A percentile compares a stretch with the other conserved stretches of the same genome.
Conservation (phyloP, 1,140 invertebrate species). For the Trachelipus rathkii region DNA sequence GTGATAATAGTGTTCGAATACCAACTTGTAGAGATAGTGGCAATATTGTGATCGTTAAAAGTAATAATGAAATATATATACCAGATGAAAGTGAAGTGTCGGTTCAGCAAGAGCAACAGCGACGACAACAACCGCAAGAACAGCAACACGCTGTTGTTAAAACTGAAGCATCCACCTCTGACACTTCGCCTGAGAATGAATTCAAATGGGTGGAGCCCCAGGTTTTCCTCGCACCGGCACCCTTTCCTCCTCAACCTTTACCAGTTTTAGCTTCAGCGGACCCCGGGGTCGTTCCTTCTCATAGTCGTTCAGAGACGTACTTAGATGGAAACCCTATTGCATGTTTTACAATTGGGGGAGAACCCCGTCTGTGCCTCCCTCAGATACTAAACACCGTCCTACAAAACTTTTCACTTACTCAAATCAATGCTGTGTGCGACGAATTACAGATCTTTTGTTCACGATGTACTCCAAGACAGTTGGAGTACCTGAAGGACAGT, state of each 20-base stretch:
- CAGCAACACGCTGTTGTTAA: too few species aligned
- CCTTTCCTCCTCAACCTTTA: background rate
- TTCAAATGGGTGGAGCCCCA: background rate
- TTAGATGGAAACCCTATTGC: slow-evolving; percentile 88
- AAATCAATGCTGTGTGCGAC: slow-evolving; percentile 90
- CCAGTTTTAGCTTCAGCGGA: background rate
- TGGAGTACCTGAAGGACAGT: slow-evolving; percentile 81
- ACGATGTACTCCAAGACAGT: slow-evolving; percentile 82
- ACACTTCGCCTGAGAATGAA: too few species aligned
- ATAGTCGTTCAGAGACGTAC: slow-evolving; percentile 62
- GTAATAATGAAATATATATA: too few species aligned
- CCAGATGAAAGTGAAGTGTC: too few species aligned
- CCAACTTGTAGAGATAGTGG: too few species aligned
- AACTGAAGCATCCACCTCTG: too few species aligned
- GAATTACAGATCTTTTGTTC: slow-evolving; percentile 93
- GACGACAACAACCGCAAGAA: too few species aligned
- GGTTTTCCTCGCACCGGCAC: background rate
- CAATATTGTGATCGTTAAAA: too few species aligned
- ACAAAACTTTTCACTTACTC: slow-evolving; percentile 76
- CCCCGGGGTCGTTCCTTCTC: background rate
- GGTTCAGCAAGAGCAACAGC: too few species aligned
- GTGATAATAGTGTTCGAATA: too few species aligned
- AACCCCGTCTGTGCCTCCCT: slow-evolving; percentile 87
- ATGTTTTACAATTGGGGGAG: slow-evolving; percentile 92
- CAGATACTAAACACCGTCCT: slow-evolving; percentile 91